Conservation (phyloP, 2,797 vertebrate species). For the Anguilla pacifica region DNA sequence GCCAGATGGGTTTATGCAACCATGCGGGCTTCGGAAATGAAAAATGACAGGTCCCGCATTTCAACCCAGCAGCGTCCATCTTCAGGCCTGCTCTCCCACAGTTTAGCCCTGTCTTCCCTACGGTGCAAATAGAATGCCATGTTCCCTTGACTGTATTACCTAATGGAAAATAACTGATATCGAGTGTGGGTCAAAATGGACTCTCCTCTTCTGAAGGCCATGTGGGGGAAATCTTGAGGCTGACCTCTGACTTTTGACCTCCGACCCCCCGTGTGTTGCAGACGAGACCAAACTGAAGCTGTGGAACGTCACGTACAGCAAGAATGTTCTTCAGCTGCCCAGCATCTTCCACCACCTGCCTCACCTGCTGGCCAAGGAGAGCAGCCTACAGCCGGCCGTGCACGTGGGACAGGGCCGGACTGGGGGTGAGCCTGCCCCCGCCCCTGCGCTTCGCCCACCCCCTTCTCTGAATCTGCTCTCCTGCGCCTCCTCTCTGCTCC, state of each 20-base stretch:
- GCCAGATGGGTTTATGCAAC: background rate
- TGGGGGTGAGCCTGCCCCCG: slow-evolving; percentile 76
- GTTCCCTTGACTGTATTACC: background rate
- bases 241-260: slow-evolving; percentile 2
- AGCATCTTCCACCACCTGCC: slow-evolving; percentile 98
- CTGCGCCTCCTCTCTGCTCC: background rate
- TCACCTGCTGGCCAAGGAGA: slow-evolving; percentile 92
- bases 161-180: background rate
- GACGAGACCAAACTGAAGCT: slow-evolving; percentile 93
- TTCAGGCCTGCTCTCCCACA: background rate
- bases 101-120: background rate
- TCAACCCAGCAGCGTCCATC: background rate
- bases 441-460: background rate
- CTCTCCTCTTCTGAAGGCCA: background rate
- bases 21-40: background rate
- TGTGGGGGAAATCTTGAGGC: background rate
- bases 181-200: background rate
- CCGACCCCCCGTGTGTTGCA: slow-evolving; percentile 57
- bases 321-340: slow-evolving; percentile 93
- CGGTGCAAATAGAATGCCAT: background rate
- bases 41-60: background rate
- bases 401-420: slow-evolving; percentile 93
- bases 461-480: background rate
- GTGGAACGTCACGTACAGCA: slow-evolving; percentile 93
- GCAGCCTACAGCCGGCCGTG: slow-evolving; percentile 91